These are phyloP conservation scores for Cardiocondyla obscurior DNA, from an alignment of 1,140 invertebrate species.

Conservation along the genomic window DNA sequence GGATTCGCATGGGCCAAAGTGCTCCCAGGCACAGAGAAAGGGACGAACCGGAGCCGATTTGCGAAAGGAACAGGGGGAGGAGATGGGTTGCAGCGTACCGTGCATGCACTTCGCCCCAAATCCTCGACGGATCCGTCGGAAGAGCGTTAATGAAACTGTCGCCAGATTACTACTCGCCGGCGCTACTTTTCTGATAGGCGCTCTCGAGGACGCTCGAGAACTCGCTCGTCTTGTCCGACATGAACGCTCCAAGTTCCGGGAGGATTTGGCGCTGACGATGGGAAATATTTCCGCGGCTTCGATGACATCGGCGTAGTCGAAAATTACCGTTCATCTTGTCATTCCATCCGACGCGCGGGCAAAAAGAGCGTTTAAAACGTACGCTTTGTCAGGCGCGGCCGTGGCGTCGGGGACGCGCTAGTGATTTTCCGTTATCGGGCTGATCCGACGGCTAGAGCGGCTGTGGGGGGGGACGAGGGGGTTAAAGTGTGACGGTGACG, in stretches of 20 bases:
- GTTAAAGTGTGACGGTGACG: slow-evolving; percentile 32
- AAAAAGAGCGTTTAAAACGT: slow-evolving; percentile 27
- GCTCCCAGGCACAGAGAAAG: slow-evolving; percentile 44
- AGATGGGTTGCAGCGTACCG: slow-evolving; percentile 19
- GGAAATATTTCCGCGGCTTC: not conserved
- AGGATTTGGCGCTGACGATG: slow-evolving; percentile 17
- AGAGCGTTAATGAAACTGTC: slow-evolving; percentile 57
- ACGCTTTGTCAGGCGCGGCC: slow-evolving; percentile 8
- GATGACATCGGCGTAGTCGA: slow-evolving; percentile 22
- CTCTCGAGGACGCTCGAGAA: slow-evolving; percentile 43
- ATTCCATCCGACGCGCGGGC: slow-evolving; percentile 31
- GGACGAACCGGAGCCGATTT: slow-evolving; percentile 54
- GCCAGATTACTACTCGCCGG: slow-evolving; percentile 45
- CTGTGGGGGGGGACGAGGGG: not conserved
- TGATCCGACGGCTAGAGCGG: slow-evolving; percentile 46
- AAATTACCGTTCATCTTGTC: slow-evolving; percentile 43
- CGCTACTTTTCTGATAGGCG: slow-evolving; percentile 19
- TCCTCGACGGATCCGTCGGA: slow-evolving; percentile 25
- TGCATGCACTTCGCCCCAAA: slow-evolving; percentile 20
- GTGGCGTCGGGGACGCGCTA: slow-evolving; percentile 30
- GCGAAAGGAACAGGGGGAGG: slow-evolving; percentile 45
- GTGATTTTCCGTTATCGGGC: slow-evolving; percentile 69
- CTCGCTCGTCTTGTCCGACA: slow-evolving; percentile 34
- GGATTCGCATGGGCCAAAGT: slow-evolving; percentile 63
- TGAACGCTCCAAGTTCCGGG: not conserved